phyloP scores from a whole-genome alignment of 1,140 invertebrate species.

The Zaprionus camerounensis region DNA sequence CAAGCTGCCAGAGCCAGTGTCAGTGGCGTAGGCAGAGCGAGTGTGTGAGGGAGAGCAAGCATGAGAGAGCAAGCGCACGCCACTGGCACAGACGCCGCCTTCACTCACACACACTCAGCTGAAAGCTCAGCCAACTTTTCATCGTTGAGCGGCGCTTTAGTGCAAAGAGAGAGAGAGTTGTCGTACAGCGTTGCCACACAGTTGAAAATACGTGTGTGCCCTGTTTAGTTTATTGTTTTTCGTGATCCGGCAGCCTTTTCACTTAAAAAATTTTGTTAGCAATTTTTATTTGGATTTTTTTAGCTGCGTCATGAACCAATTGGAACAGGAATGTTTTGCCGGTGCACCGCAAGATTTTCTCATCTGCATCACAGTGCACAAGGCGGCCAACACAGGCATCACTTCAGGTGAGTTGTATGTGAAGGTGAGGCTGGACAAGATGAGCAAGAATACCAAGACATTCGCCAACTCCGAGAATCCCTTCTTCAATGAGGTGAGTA shows the following conservation, averaged over 20 bases:
- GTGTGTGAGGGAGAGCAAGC: neutral
- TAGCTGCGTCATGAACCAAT: conserved; percentile 39
- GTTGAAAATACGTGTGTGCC: neutral
- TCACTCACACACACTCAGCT: conserved; percentile 27
- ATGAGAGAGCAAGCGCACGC: neutral
- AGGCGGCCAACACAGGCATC: conserved; percentile 66
- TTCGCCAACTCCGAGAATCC: conserved; percentile 86
- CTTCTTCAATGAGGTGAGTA: conserved; percentile 86
- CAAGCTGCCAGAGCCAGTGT: conserved; percentile 19
- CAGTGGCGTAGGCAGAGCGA: conserved; percentile 16
- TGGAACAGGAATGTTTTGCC: conserved; percentile 65
- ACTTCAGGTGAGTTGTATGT: conserved; percentile 86
- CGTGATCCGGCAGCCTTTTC: conserved; percentile 4
- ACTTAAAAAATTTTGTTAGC: conserved; percentile 5
- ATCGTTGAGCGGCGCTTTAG: conserved; percentile 24
- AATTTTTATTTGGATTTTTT: neutral
- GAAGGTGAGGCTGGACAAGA: conserved; percentile 86
- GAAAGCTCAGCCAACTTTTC: conserved; percentile 50
- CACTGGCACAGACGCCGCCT: conserved; percentile 5
- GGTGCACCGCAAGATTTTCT: conserved; percentile 73
- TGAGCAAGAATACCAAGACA: conserved; percentile 85
- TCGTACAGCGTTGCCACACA: conserved; percentile 1
- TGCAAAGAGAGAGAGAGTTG: neutral
- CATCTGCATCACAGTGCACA: conserved; percentile 78
- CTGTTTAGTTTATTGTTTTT: conserved; percentile 1